Percentiles rank a stretch among this genome's conserved stretches.
Conservation (phyloP, 37 sponge, comb jelly and placozoan genomes). For the Chondrosia reniformis region DNA sequence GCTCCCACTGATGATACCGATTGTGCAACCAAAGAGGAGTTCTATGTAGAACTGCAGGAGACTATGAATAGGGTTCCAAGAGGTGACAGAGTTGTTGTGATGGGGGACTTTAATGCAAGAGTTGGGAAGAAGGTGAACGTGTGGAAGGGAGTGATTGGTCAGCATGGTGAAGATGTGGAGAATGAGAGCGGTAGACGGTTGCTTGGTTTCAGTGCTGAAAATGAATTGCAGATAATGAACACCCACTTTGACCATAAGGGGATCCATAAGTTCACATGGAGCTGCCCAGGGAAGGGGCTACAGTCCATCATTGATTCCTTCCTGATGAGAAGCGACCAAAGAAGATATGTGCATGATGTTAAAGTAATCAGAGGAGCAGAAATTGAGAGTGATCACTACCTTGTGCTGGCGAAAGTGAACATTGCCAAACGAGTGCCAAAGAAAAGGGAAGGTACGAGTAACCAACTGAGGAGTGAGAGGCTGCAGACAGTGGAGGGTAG, state of each 20-base stretch:
- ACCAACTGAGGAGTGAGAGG: background rate
- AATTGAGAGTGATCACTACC: conserved; percentile 3
- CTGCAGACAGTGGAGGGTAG: conserved; percentile 1
- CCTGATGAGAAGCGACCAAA: conserved; percentile 1
- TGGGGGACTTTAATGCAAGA: background rate
- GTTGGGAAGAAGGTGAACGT: background rate
- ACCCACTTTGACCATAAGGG: background rate
- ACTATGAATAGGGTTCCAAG: background rate
- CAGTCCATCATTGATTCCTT: background rate
- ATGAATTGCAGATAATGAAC: background rate
- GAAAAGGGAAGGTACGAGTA: background rate
- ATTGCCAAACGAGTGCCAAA: conserved; percentile 3
- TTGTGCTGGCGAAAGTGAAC: conserved; percentile 3
- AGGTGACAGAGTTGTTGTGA: conserved; percentile 3
- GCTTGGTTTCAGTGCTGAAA: conserved; percentile 3
- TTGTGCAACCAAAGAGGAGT: background rate
- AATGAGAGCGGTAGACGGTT: background rate
- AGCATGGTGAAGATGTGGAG: background rate
- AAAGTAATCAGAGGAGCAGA: conserved; percentile 1
- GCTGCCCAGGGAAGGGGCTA: background rate
- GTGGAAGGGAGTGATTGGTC: conserved; percentile 3
- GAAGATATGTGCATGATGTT: conserved; percentile 2
- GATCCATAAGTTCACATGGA: conserved; percentile 2
- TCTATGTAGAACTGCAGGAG: background rate
- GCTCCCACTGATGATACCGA: conserved; percentile 3